Conservation (phyloP, 2,888 invertebrate species). For the Synergus laeviventris region DNA sequence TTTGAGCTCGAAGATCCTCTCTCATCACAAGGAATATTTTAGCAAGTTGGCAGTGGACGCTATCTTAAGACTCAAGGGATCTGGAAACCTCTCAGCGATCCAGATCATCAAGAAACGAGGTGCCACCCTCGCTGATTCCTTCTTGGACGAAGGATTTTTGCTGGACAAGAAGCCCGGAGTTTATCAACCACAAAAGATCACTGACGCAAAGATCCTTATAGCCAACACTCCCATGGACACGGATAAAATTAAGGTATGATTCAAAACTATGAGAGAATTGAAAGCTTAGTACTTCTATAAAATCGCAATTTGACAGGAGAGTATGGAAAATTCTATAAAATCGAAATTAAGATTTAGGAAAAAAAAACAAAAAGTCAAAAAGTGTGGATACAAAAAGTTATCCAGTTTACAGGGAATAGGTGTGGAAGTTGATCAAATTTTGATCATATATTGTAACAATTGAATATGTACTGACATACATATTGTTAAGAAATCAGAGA, state of each 20-base stretch:
- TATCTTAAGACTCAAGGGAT: conserved; percentile 94
- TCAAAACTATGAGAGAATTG: not conserved
- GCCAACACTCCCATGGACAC: conserved; percentile 99
- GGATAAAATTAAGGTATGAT: conserved; percentile 93
- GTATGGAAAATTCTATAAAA: too few relatives aligned
- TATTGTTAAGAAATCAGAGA: too few relatives aligned
- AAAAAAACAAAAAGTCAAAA: too few relatives aligned
- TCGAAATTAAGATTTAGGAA: too few relatives aligned
- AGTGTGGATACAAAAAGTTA: too few relatives aligned
- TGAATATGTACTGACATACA: too few relatives aligned
- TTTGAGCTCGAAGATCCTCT: conserved; percentile 97
- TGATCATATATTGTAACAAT: too few relatives aligned
- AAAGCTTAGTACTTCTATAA: too few relatives aligned
- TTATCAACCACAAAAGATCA: conserved; percentile 96
- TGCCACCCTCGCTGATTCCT: conserved; percentile 94
- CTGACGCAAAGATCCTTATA: conserved; percentile 97
- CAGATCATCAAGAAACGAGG: conserved; percentile 99
- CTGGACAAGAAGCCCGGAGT: conserved; percentile 98
- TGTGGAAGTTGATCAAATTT: too few relatives aligned
- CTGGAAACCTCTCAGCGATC: conserved; percentile 95
- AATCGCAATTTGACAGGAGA: too few relatives aligned
- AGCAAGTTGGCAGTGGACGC: conserved; percentile 97
- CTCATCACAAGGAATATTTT: conserved; percentile 98
- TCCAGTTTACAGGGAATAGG: too few relatives aligned
- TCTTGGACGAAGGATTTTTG: conserved; percentile 95